Base-by-base conservation (phyloP, 2,113 vertebrate species). In the Corvus cornix region DNA sequence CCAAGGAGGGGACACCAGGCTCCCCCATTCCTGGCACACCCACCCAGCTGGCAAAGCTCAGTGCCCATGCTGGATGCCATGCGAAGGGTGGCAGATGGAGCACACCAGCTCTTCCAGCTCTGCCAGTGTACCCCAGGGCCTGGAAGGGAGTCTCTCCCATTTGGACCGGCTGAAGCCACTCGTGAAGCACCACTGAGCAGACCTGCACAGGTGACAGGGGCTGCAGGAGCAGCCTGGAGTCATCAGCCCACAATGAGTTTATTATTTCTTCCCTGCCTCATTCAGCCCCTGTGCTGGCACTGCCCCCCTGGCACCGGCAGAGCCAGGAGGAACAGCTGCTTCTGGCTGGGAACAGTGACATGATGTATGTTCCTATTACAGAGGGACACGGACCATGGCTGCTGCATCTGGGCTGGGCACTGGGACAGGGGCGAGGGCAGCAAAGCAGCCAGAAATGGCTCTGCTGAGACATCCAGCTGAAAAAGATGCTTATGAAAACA, bases 401-500 rank as follows among this genome's bases (percentile, higher is more conserved):
- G 46, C 52, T 58, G 79, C 96, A 97, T 91, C 96, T 96, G 93
- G 88, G 68, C 68, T 19, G 37, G 70, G 58, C 18, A 94, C 88
- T 43, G 88, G 4, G 10, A 67, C 39, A 14, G 72, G 41, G 26
- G 5, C 24, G 5, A 4, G 44, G 72, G 82, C 87, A 84, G 90
- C 84, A 52, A 43, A 60, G 77, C 70, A 43, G 35, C 39, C 46
- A 79, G 56, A 14, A 76, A 78, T 0, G 8, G 64, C 15, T n/a
- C n/a, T 73, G 39, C 74, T 66, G 72, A 52, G 49, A 96, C 79
- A 93, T 2, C 37, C 23, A 13, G 83, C 41, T 66, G 80, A 6
- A 63, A 60, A 46, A 72, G 53, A 20, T 44, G 16, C 70, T 59
- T 23, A 31, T 35, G 31, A 8, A 80, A 51, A 33, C 30, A 90